Evolutionary conservation across 2,888 invertebrate genomes (phyloP).

Genomic region (Pogonocherus hispidulus): DNA sequence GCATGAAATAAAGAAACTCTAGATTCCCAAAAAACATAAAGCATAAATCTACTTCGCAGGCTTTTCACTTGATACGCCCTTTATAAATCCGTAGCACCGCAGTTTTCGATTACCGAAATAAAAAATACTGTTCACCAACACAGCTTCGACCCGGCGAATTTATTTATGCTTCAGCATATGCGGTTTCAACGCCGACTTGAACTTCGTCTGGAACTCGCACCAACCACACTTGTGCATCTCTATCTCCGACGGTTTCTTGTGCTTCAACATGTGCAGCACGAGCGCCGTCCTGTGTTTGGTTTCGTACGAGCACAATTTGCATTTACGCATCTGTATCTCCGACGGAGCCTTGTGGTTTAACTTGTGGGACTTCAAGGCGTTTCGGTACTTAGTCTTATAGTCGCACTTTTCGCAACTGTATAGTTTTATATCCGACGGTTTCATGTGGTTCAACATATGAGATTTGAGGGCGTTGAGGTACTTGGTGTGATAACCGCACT

Average conservation of each 20-base stretch:
- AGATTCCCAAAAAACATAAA: too few species aligned
- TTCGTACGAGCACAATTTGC: background rate
- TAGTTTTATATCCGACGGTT: background rate
- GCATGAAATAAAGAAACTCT: too few species aligned
- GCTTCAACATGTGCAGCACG: background rate
- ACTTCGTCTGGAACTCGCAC: slow-evolving; percentile 10
- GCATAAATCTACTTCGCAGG: too few species aligned
- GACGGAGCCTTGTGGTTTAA: background rate
- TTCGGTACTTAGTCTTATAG: background rate
- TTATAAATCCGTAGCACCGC: too few species aligned
- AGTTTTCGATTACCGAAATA: too few species aligned
- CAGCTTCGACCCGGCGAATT: too few species aligned
- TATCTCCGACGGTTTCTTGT: background rate
- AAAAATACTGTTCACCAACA: too few species aligned
- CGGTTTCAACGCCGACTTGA: background rate
- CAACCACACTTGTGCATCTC: background rate
- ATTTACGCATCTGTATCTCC: background rate
- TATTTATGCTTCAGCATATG: background rate
- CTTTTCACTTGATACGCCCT: too few species aligned
- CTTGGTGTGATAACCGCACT: background rate
- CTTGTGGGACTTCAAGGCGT: background rate
- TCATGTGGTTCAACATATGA: background rate
- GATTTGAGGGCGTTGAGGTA: background rate
- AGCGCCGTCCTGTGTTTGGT: background rate
- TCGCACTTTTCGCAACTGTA: background rate